Base-by-base conservation (phyloP, 1,140 invertebrate genomes). In the Caenorhabditis brenneri region DNA sequence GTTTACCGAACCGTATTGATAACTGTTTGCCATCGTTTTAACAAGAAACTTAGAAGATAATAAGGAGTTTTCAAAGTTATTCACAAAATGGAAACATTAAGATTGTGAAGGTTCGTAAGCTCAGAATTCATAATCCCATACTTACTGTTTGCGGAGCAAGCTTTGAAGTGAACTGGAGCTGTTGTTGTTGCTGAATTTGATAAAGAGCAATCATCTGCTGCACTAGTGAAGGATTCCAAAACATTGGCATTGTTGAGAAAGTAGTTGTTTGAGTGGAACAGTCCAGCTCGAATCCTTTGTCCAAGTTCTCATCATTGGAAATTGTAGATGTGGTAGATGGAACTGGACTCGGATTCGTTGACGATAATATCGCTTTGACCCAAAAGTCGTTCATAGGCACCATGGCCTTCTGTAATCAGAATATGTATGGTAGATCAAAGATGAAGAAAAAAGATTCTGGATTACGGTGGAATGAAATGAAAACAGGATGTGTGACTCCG, bases 171-270 rank as follows among this genome's bases (percentile, higher is more conserved):
- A 83, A 48, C 39, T 83, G 60, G 49, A 83, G 42, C 42, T 83
- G 81, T 33, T 83, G 81, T 33, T 83, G 81, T 33, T n/a, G n/a
- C n/a, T 83, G 81, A 33, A 83, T 69, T 16, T 83, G 81, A 33
- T 65, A 65, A 16, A 83, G 39, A 22, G 65, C 36, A 15, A 74
- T n/a, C 65, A 74, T 74, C 22, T 74, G 65, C 24, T 42, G 36
- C 42, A 74, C 36, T n/a, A 74, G 36, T 10, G 36, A 22, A 3
- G 65, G 65, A 46, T 74, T 74, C 65, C 65, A 74, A 36, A 74
- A 74, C 36, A 74, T 74, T 74, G 65, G 65, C 33, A 74, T 4
- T 24, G 65, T 12, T 12, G 36, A n/a, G 36, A 74, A 74, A 22
- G 7, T 10, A 15, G 65, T n/a, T n/a, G n/a, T 39, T 27, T 74